Conservation (phyloP, 2,797 vertebrate genomes). For the Toxotes lorentzi region DNA sequence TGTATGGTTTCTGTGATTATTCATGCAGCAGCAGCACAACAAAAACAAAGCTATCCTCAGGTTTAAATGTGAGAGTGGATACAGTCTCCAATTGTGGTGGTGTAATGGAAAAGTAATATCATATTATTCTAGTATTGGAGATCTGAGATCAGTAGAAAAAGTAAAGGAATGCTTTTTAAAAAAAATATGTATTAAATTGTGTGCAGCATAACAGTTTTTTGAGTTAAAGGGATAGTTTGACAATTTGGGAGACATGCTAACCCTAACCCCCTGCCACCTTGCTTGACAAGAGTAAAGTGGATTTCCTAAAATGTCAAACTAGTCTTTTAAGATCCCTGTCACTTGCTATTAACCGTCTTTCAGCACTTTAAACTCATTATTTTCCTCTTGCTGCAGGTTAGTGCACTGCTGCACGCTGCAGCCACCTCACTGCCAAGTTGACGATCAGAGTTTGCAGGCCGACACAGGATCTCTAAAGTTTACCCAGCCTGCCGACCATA, state of each 20-base stretch:
- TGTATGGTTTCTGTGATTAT: slow-evolving; percentile 26
- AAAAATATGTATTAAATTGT: not conserved
- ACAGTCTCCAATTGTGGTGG: not conserved
- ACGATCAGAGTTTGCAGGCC: slow-evolving; percentile 65
- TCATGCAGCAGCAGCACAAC: slow-evolving; percentile 20
- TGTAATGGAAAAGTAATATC: slow-evolving; percentile 18
- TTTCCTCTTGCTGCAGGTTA: slow-evolving; percentile 28
- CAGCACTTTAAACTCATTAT: not conserved
- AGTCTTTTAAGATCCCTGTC: too few relatives aligned
- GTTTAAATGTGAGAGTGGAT: slow-evolving; percentile 2
- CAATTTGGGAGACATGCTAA: too few relatives aligned
- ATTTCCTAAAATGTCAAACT: too few relatives aligned
- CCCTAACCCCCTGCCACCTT: too few relatives aligned
- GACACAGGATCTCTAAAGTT: slow-evolving; percentile 83
- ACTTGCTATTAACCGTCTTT: not conserved
- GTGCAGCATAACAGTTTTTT: not conserved
- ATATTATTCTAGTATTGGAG: not conserved
- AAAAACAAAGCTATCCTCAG: slow-evolving; percentile 6
- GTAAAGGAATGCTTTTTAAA: not conserved
- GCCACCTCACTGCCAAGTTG: slow-evolving; percentile 51
- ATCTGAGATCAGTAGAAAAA: not conserved
- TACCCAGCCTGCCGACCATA: slow-evolving; percentile 71
- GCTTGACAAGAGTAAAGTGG: too few relatives aligned
- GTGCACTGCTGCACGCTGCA: not conserved
- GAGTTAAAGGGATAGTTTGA: too few relatives aligned